Conservation (phyloP, 2,113 vertebrate genomes). For the Catharus fuscescens region DNA sequence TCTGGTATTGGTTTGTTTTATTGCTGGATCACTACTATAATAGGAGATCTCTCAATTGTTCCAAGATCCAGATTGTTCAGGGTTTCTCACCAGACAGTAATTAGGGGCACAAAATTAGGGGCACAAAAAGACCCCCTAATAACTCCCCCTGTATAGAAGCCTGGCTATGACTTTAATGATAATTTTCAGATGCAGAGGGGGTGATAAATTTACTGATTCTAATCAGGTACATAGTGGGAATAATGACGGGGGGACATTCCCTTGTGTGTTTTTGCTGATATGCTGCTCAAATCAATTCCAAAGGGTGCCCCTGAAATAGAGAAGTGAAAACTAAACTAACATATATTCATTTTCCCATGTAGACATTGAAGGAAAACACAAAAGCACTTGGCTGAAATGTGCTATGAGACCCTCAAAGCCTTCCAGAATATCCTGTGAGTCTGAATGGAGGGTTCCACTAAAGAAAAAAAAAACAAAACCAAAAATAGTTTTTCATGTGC, state of each 20-base stretch:
- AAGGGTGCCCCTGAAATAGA: background rate
- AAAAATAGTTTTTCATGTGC: background rate
- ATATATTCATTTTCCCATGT: background rate
- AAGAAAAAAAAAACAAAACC: background rate
- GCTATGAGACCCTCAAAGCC: background rate
- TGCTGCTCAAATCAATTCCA: background rate
- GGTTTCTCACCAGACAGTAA: background rate
- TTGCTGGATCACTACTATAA: background rate
- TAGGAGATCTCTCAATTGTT: background rate
- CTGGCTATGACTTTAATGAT: background rate
- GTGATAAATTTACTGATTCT: background rate
- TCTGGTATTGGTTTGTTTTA: conserved; percentile 5
- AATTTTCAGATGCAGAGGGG: background rate
- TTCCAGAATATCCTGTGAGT: background rate
- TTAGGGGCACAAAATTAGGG: background rate
- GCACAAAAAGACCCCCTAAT: background rate
- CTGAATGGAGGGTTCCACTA: background rate
- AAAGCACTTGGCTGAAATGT: background rate
- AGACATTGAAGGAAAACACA: background rate
- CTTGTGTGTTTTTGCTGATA: background rate
- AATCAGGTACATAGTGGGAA: background rate
- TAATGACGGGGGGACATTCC: background rate
- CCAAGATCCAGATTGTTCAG: background rate
- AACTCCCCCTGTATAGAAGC: background rate
- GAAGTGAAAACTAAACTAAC: background rate